Conservation (phyloP, 2,888 invertebrate species). For the Lycaena phlaeas region DNA sequence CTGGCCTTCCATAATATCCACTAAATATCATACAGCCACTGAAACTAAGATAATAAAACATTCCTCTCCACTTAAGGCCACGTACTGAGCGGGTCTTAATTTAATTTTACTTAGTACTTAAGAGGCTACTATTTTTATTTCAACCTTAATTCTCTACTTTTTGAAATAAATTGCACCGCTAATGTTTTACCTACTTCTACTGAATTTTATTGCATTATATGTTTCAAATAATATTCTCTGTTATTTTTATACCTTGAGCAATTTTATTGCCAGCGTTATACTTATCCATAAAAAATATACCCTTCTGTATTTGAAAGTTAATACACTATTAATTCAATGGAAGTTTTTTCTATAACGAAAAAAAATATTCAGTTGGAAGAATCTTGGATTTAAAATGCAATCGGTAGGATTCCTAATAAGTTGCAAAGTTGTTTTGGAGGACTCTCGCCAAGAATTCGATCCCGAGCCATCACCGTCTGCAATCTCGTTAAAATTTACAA, state of each 20-base stretch:
- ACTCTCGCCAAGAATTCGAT: slow-evolving; percentile 47
- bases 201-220: background rate
- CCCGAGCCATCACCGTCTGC: slow-evolving; percentile 43
- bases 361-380: background rate
- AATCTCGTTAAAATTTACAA: slow-evolving; percentile 67
- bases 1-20: background rate
- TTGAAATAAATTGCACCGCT: slow-evolving; percentile 3
- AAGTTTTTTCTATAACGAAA: background rate
- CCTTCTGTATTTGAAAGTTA: background rate
- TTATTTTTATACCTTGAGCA: background rate
- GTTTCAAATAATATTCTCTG: background rate
- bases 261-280: background rate
- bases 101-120: slow-evolving; percentile 6
- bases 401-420: slow-evolving; percentile 55
- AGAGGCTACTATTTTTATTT: slow-evolving; percentile 6
- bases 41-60: slow-evolving; percentile 2
- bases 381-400: slow-evolving; percentile 44
- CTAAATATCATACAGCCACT: background rate
- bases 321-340: background rate
- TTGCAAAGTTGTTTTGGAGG: slow-evolving; percentile 60
- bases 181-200: slow-evolving; percentile 1
- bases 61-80: slow-evolving; percentile 1
- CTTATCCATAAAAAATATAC: background rate
- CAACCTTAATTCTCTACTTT: slow-evolving; percentile 5
- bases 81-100: slow-evolving; percentile 4